Evolutionary conservation across 2,797 vertebrate genomes (phyloP).

Genomic region (Eidolon dupreanum): DNA sequence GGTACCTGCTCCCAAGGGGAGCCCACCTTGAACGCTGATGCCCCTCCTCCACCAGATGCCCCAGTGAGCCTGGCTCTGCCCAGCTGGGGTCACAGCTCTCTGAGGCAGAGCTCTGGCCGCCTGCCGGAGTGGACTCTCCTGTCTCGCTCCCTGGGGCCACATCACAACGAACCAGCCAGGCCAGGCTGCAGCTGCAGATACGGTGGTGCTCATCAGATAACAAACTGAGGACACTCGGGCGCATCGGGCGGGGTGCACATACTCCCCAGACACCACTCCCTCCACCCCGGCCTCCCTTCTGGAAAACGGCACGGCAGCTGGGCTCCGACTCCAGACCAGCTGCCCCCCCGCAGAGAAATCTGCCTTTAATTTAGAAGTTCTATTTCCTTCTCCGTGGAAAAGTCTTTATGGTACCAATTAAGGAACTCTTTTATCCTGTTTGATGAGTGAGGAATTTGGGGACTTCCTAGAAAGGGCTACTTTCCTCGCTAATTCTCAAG

Average conservation of each 20-base stretch:
- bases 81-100: neutral
- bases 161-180: neutral
- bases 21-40: neutral
- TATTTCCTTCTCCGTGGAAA: slow-evolving; percentile 58
- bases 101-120: neutral
- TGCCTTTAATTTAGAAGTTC: slow-evolving; percentile 69
- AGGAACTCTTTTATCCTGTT: slow-evolving; percentile 67
- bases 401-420: slow-evolving; percentile 71
- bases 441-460: slow-evolving; percentile 57
- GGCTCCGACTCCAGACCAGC: slow-evolving; percentile 43
- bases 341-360: slow-evolving; percentile 52
- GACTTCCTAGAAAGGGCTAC: slow-evolving; percentile 59
- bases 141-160: neutral
- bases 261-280: neutral
- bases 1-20: neutral
- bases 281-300: neutral
- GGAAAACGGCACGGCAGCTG: slow-evolving; percentile 39
- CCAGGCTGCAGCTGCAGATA: neutral
- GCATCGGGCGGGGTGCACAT: neutral
- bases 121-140: neutral
- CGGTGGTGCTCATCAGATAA: neutral
- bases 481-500: slow-evolving; percentile 34
- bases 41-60: accelerated
- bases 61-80: neutral
- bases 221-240: neutral